Evolutionary conservation across 2,888 invertebrate species (phyloP), one percentile per base, ranked within the genome.

Genomic region (Eumerus sabulonum): DNA sequence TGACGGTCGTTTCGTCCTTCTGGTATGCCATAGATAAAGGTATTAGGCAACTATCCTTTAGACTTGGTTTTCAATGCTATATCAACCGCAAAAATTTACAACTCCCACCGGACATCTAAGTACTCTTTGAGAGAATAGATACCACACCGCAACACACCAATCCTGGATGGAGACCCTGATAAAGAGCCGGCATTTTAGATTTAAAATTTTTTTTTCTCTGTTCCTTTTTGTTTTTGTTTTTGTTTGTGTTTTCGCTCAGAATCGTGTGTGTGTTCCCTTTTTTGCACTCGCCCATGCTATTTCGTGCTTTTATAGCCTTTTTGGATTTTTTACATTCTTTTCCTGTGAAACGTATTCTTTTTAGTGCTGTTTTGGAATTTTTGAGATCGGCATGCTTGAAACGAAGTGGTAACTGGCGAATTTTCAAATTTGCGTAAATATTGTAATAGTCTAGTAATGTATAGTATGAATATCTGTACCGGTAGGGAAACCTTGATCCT

Each of bases 11-110:
- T 27, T 27, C 27, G 27, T 47, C 36, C 56, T 51, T 51, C 54
- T 47, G 60, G 64, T 48, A 56, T 16, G 40, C 73, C 54, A 63
- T 47, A 53, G 64, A 68, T 68, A 64, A 70, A 35, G 50, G 68
- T 64, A 79, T 74, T 70, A 79, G 64, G 63, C 60, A 79, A 79
- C 79, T 79, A 79, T 79, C 56, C 76, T 73, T 79, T 70, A 59
- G 73, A 64, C 54, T 63, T 73, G 79, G 51, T 74, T 79, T 79
- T 79, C 79, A 74, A 79, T 79, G 79, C 73, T 79, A 79, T 54
- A 79, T 79, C 79, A 74, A 59, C 79, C 79, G 79, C 79, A 79
- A 70, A 74, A 79, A 79, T 79, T 79, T 79, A 74, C 79, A 79
- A 73, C 79, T 79, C 79, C 79, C 79, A 51, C 9, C 36, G 79